Percentiles rank a stretch among this genome's conserved stretches.
phyloP scores from a whole-genome alignment of 2,113 vertebrate species.

The Laticauda colubrina region DNA sequence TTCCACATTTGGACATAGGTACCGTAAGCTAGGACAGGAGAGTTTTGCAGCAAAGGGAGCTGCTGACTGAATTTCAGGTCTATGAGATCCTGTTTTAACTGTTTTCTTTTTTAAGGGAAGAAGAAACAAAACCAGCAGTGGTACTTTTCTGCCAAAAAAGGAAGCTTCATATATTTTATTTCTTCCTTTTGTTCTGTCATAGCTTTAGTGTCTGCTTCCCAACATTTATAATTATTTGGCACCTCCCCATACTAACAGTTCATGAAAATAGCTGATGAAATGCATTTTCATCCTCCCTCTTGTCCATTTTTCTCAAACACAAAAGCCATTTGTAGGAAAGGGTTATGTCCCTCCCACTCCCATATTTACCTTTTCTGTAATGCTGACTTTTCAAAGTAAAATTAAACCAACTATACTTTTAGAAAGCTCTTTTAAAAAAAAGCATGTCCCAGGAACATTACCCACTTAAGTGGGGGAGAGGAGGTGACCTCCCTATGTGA shows the following conservation, averaged over 20 bases:
- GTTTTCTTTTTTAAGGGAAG: background rate
- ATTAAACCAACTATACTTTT: slow-evolving; percentile 42
- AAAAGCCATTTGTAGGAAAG: slow-evolving; percentile 29
- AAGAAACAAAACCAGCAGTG: background rate
- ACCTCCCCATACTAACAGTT: slow-evolving; percentile 28
- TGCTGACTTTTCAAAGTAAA: slow-evolving; percentile 31
- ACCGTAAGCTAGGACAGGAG: slow-evolving; percentile 9
- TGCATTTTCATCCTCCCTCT: background rate
- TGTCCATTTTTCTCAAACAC: slow-evolving; percentile 8
- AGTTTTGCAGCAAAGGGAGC: slow-evolving; percentile 18
- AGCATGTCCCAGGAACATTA: slow-evolving; percentile 52
- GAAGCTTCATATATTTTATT: slow-evolving; percentile 34
- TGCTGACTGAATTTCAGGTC: background rate
- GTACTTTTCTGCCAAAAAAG: slow-evolving; percentile 33
- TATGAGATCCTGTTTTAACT: background rate
- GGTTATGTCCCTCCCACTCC: background rate
- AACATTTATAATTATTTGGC: slow-evolving; percentile 4
- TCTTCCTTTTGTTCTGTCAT: slow-evolving; percentile 35
- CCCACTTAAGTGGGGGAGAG: slow-evolving; percentile 41
- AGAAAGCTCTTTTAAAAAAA: slow-evolving; percentile 5
- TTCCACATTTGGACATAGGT: background rate
- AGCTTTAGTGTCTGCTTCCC: slow-evolving; percentile 13
- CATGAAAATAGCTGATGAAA: slow-evolving; percentile 36
- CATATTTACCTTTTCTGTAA: slow-evolving; percentile 20
- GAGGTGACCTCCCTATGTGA: slow-evolving; percentile 50